phyloP scores from a whole-genome alignment of 1,140 invertebrate species.

The Drosophila sproati region DNA sequence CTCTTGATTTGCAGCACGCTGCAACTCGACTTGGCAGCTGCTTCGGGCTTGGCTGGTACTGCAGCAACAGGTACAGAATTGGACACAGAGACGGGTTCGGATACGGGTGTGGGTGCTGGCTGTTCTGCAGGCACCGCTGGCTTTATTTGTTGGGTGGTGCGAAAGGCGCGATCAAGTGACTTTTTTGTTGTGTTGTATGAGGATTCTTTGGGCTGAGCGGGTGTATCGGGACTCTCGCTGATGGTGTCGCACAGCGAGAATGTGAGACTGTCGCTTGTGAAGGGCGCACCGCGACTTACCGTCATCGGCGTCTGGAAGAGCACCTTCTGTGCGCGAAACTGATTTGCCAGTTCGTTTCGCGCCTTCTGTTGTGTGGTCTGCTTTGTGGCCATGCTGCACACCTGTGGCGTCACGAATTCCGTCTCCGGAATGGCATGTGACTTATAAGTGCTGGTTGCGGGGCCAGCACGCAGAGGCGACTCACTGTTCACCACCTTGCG shows the following conservation, averaged over 20 bases:
- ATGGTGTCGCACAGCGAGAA: constrained; percentile 80
- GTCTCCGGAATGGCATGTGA: constrained; percentile 42
- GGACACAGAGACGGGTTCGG: background rate
- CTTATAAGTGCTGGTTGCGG: constrained; percentile 13
- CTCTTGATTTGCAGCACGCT: constrained; percentile 69
- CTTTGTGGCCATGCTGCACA: constrained; percentile 43
- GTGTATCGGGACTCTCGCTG: constrained; percentile 61
- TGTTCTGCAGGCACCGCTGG: constrained; percentile 1
- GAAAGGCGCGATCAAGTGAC: constrained; percentile 66
- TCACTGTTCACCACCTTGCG: constrained; percentile 47
- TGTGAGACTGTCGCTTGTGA: constrained; percentile 67
- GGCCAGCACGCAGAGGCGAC: constrained; percentile 53
- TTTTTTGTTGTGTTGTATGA: constrained; percentile 58
- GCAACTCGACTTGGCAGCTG: constrained; percentile 24
- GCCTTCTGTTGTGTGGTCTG: constrained; percentile 42
- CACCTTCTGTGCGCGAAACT: constrained; percentile 81
- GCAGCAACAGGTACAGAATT: background rate
- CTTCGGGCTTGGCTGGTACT: constrained; percentile 6
- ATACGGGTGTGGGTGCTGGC: background rate
- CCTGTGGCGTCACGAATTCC: constrained; percentile 76
- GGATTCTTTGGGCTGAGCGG: constrained; percentile 30
- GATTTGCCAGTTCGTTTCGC: constrained; percentile 53
- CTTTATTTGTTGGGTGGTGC: constrained; percentile 31
- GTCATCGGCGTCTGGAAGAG: constrained; percentile 82
- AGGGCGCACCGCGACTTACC: constrained; percentile 61